These are phyloP conservation scores for Pristionchus fissidentatus DNA, from an alignment of 2,888 invertebrate species.

Conservation along the genomic window DNA sequence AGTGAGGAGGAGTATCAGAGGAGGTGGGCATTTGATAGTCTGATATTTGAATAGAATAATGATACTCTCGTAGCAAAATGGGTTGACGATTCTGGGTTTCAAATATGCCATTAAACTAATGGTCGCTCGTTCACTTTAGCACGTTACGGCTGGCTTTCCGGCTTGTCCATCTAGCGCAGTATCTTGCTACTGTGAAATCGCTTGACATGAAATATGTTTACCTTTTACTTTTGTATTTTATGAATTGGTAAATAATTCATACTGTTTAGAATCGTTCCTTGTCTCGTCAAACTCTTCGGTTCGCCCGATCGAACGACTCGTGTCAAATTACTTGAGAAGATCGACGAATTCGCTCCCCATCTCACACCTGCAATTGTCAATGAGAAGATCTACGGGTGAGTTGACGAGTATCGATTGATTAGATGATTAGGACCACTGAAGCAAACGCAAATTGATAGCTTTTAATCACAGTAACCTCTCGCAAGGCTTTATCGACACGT, in stretches of 20 bases:
- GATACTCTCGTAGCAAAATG: too few species aligned
- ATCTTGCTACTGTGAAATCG: too few species aligned
- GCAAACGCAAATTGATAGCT: background rate
- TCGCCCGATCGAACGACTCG: slow-evolving; percentile 96
- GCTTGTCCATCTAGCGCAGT: background rate
- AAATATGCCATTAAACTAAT: background rate
- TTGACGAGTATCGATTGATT: background rate
- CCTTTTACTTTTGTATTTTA: too few species aligned
- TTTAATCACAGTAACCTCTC: slow-evolving; percentile 80
- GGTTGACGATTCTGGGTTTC: too few species aligned
- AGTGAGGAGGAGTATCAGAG: slow-evolving; percentile 91
- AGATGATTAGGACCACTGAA: background rate
- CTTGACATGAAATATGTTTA: too few species aligned
- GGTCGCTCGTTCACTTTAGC: background rate
- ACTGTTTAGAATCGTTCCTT: slow-evolving; percentile 85
- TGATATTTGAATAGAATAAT: too few species aligned
- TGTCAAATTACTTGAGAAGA: slow-evolving; percentile 90
- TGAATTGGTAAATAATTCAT: too few species aligned
- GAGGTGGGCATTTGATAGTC: too few species aligned
- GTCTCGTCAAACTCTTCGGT: slow-evolving; percentile 94
- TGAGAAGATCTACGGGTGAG: slow-evolving; percentile 84
- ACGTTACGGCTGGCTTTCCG: background rate
- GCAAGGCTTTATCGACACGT: slow-evolving; percentile 96
- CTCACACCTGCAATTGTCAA: slow-evolving; percentile 84
- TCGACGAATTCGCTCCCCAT: slow-evolving; percentile 87